Base-by-base conservation (phyloP, 2,888 invertebrate species). In the Norana najaformis region DNA sequence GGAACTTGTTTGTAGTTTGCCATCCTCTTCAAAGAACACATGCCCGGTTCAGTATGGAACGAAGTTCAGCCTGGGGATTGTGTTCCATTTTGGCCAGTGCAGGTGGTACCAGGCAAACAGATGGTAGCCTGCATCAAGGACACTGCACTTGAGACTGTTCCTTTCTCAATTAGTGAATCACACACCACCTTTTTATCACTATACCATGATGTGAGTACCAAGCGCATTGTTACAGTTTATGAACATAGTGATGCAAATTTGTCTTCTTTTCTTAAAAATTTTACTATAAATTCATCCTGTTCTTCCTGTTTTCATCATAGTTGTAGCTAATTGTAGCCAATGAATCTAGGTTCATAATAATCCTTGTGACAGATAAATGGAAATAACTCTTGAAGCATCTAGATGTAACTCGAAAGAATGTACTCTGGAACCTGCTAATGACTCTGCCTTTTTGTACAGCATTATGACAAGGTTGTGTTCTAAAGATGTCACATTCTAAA, bases 131-230 rank as follows among this genome's bases (percentile, higher is more conserved):
- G 97, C 91, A 97, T 97, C 0, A 95, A 95, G 0, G 96, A 96
- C 88, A 96, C 90, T 96, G 94, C 95, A 0, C 96, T 97, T 91
- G 95, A 96, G 92, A 97, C 98, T 0, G 96, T 97, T 18, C 96
- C 97, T 0, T 98, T 99, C 95, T 96, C 97, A 89, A 97, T 97
- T 94, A 97, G 97, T 0, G 97, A 97, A 92, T 97, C 97, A 85
- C 97, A 98, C 93, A 97, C 97, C 41, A 97, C 97, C 11, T 96
- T 98, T 34, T 89, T 92, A 20, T 88, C 90, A 34, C 95, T 98
- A 11, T 95, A 96, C 90, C 97, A 98, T 94, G 96, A 97, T 96
- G 97, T 97, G 93, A 93, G 94, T 91, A 14, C 30, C 36, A 20
- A 47, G 23, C 13, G 6, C 47, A 47, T 11, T 20, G 47, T 47